Conservation (phyloP, 2,888 invertebrate species). For the Pinctada fucata region DNA sequence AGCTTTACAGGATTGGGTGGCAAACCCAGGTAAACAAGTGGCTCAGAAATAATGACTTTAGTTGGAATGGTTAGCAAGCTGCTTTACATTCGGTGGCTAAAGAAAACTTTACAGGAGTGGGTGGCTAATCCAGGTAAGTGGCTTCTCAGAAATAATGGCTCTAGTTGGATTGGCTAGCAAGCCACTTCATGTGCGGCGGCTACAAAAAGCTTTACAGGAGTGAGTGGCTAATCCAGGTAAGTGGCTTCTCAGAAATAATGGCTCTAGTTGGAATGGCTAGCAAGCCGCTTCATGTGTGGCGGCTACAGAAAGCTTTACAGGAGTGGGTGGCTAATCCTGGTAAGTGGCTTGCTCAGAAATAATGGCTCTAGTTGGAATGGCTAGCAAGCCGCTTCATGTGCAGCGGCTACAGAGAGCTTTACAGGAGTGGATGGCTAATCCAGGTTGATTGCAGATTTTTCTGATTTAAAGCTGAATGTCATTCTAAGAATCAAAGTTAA, state of each 20-base stretch:
- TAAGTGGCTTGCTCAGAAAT: slow-evolving; percentile 33
- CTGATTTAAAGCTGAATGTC: too few species aligned
- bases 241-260: slow-evolving; percentile 99
- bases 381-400: not conserved
- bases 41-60: slow-evolving; percentile 82
- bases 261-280: slow-evolving; percentile 99
- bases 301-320: slow-evolving; percentile 96
- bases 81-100: slow-evolving; percentile 96
- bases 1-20: slow-evolving; percentile 96
- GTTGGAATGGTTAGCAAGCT: slow-evolving; percentile 99
- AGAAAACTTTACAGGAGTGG: slow-evolving; percentile 98
- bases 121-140: slow-evolving; percentile 96
- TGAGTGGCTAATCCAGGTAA: slow-evolving; percentile 97
- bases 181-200: slow-evolving; percentile 95
- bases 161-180: slow-evolving; percentile 99
- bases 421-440: too few species aligned
- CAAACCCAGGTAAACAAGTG: slow-evolving; percentile 83
- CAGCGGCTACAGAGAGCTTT: too few species aligned
- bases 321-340: slow-evolving; percentile 95
- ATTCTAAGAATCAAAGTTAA: too few species aligned
- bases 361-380: too few species aligned
- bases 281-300: slow-evolving; percentile 97
- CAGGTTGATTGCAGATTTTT: not conserved
- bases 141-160: slow-evolving; percentile 99
- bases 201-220: slow-evolving; percentile 97